These are phyloP conservation scores for Epinephelus fuscoguttatus DNA, from an alignment of 2,113 vertebrate species.

Conservation along the genomic window DNA sequence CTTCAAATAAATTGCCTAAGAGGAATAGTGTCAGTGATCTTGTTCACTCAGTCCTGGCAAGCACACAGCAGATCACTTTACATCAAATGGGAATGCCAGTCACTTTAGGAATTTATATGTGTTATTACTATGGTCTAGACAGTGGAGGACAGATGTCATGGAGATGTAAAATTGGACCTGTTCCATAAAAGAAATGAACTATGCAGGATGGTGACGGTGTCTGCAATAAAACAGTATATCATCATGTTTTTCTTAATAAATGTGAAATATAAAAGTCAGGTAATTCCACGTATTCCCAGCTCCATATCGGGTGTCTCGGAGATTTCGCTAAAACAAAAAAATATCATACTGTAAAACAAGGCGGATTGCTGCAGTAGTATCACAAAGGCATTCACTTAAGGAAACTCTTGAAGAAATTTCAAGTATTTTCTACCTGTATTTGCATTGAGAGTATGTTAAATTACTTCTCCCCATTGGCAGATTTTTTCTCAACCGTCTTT, in stretches of 20 bases:
- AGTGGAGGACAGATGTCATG: slow-evolving; percentile 70
- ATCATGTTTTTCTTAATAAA: slow-evolving; percentile 10
- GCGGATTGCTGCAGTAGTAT: slow-evolving; percentile 1
- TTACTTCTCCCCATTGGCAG: slow-evolving; percentile 12
- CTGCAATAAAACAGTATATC: slow-evolving; percentile 19
- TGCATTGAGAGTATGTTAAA: slow-evolving; percentile 14
- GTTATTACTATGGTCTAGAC: slow-evolving; percentile 80
- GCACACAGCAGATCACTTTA: slow-evolving; percentile 73
- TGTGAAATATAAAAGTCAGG: neutral
- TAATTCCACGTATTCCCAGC: neutral
- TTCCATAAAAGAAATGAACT: slow-evolving; percentile 55
- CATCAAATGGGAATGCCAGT: slow-evolving; percentile 81
- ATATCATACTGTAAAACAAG: neutral
- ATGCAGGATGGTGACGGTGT: slow-evolving; percentile 53
- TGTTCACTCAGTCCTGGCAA: slow-evolving; percentile 67
- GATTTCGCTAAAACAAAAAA: slow-evolving; percentile 2
- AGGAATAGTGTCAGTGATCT: slow-evolving; percentile 65
- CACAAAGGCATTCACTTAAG: neutral
- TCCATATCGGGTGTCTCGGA: neutral
- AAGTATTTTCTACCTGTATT: slow-evolving; percentile 10
- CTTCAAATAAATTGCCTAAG: slow-evolving; percentile 56
- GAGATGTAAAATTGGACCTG: slow-evolving; percentile 70
- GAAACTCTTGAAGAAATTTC: slow-evolving; percentile 5
- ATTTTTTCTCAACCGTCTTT: slow-evolving; percentile 19
- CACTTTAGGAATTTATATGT: slow-evolving; percentile 75